A percentile compares a stretch with the other conserved stretches of the same genome.
These are phyloP conservation scores for Poecilia latipinna DNA, from an alignment of 2,113 vertebrate genomes.

Conservation along the genomic window DNA sequence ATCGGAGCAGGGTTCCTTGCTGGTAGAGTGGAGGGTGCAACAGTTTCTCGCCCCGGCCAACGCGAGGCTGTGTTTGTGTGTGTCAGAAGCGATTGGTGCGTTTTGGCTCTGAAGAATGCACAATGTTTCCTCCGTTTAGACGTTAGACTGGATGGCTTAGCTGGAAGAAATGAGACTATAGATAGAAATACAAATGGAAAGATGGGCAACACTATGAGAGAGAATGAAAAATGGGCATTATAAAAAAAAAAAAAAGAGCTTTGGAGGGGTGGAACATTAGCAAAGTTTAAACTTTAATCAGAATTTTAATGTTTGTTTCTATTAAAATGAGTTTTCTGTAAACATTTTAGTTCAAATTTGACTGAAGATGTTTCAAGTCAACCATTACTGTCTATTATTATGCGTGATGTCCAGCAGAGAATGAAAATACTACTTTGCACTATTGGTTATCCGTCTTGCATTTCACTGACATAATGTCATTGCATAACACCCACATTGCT, in stretches of 20 bases:
- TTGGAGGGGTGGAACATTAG: background rate
- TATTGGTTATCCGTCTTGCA: background rate
- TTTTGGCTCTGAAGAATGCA: slow-evolving; percentile 47
- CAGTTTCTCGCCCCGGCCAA: slow-evolving; percentile 33
- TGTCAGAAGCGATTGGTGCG: slow-evolving; percentile 64
- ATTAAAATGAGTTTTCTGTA: background rate
- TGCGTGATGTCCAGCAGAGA: too few relatives aligned
- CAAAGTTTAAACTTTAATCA: background rate
- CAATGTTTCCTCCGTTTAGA: slow-evolving; percentile 57
- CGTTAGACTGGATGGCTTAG: slow-evolving; percentile 23
- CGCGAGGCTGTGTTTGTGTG: slow-evolving; percentile 51
- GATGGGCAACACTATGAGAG: slow-evolving; percentile 9
- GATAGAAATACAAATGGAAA: slow-evolving; percentile 46
- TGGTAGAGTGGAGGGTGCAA: slow-evolving; percentile 56
- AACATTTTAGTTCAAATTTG: background rate
- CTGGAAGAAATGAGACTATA: slow-evolving; percentile 12
- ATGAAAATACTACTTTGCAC: background rate
- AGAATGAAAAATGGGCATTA: background rate
- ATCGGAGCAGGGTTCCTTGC: slow-evolving; percentile 46
- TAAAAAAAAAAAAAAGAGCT: background rate
- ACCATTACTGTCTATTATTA: background rate
- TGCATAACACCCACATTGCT: too few relatives aligned
- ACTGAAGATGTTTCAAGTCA: background rate
- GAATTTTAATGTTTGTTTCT: background rate
- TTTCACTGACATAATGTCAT: background rate